Evolutionary conservation across 2,113 vertebrate genomes (phyloP).

Genomic region (Taxidea taxus): DNA sequence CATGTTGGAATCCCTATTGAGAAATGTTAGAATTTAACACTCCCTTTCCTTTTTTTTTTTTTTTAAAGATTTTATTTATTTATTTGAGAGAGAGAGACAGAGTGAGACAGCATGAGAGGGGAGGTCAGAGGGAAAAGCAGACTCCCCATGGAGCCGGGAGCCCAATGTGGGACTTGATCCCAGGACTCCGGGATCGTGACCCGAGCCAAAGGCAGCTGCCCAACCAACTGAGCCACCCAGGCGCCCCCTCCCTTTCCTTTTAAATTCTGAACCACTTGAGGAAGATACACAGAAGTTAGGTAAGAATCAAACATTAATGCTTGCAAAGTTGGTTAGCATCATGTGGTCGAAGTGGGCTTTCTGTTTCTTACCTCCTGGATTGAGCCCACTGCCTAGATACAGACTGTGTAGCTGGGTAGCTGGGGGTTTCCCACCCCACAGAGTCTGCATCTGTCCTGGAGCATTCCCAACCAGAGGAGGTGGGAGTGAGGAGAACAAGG

Average conservation of each 20-base stretch:
- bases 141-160: too few species aligned
- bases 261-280: neutral
- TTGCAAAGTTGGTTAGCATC: neutral
- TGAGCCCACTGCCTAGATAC: neutral
- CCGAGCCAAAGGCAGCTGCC: too few species aligned
- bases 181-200: too few species aligned
- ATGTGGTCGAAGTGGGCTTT: neutral
- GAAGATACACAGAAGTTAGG: neutral
- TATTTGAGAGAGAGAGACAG: too few species aligned
- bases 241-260: too few species aligned
- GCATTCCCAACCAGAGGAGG: neutral
- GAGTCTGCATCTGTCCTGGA: neutral
- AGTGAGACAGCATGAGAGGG: too few species aligned
- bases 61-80: too few species aligned
- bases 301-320: neutral
- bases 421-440: accelerated
- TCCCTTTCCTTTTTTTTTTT: too few species aligned
- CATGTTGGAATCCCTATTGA: neutral
- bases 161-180: too few species aligned
- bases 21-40: neutral
- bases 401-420: neutral
- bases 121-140: too few species aligned
- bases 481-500: neutral
- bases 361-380: neutral
- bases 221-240: too few species aligned